These are phyloP conservation scores for Aselliscus stoliczkanus DNA, from an alignment of 2,797 vertebrate genomes.

Conservation along the genomic window DNA sequence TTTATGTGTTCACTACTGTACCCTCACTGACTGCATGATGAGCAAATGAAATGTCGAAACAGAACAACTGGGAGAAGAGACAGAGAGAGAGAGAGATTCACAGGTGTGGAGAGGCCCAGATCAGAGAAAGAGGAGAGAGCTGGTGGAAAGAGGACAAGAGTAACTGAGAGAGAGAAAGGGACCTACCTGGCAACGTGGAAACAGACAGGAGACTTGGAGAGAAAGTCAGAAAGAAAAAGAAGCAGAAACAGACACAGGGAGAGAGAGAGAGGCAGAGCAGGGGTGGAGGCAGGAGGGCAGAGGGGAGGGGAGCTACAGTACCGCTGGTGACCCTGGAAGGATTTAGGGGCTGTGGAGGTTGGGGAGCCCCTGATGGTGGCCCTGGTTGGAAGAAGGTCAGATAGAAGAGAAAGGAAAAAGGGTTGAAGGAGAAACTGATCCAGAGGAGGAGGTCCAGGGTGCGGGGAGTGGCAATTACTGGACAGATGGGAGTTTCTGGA, in stretches of 20 bases:
- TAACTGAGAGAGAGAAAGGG: background rate
- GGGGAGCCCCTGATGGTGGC: background rate
- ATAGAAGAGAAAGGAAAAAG: background rate
- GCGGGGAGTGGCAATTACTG: background rate
- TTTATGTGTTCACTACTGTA: rapidly evolving
- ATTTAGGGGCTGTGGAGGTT: background rate
- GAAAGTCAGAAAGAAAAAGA: background rate
- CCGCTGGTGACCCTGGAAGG: background rate
- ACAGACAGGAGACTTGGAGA: background rate
- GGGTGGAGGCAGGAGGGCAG: rapidly evolving
- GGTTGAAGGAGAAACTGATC: background rate
- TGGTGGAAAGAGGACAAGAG: background rate
- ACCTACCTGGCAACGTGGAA: background rate
- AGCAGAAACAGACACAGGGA: background rate
- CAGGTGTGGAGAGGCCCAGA: background rate
- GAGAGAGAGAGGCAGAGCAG: background rate
- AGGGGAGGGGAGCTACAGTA: background rate
- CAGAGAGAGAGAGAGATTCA: background rate
- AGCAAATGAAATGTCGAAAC: background rate
- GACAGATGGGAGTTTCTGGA: background rate
- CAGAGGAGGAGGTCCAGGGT: background rate
- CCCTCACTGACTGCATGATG: background rate
- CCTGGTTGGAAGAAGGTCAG: background rate
- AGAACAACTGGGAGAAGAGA: background rate
- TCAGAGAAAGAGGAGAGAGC: background rate